Evolutionary conservation across 2,113 vertebrate species (phyloP).

Genomic region (Excalfactoria chinensis): DNA sequence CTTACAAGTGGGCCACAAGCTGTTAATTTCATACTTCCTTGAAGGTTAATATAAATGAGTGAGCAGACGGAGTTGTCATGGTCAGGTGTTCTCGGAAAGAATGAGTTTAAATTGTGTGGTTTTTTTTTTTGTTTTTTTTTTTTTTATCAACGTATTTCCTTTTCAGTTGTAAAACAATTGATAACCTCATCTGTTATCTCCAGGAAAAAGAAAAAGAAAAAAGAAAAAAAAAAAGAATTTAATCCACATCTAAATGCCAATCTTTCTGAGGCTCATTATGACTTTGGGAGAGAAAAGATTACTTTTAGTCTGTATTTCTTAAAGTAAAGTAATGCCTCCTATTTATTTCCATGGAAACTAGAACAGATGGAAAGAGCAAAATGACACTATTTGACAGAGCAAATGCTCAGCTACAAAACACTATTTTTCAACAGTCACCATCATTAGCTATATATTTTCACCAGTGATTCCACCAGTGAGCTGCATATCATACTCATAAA

Average conservation of each 20-base stretch:
- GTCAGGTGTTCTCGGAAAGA: slow-evolving; percentile 34
- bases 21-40: slow-evolving; percentile 57
- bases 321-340: too few species aligned
- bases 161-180: slow-evolving; percentile 61
- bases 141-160: slow-evolving; percentile 67
- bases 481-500: too few species aligned
- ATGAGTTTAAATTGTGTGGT: slow-evolving; percentile 57
- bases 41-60: slow-evolving; percentile 51
- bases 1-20: slow-evolving; percentile 47
- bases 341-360: too few species aligned
- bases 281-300: slow-evolving; percentile 42
- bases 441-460: too few species aligned
- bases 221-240: neutral
- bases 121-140: slow-evolving; percentile 25
- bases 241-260: slow-evolving; percentile 63
- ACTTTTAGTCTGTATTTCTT: neutral
- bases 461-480: too few species aligned
- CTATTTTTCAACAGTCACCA: too few species aligned
- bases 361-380: too few species aligned
- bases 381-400: too few species aligned
- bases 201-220: slow-evolving; percentile 10
- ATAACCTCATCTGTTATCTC: slow-evolving; percentile 66
- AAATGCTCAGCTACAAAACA: too few species aligned
- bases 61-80: neutral
- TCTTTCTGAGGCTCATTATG: slow-evolving; percentile 69